These are phyloP conservation scores for Crax fasciolata DNA, from an alignment of 2,797 vertebrate genomes.

Conservation along the genomic window DNA sequence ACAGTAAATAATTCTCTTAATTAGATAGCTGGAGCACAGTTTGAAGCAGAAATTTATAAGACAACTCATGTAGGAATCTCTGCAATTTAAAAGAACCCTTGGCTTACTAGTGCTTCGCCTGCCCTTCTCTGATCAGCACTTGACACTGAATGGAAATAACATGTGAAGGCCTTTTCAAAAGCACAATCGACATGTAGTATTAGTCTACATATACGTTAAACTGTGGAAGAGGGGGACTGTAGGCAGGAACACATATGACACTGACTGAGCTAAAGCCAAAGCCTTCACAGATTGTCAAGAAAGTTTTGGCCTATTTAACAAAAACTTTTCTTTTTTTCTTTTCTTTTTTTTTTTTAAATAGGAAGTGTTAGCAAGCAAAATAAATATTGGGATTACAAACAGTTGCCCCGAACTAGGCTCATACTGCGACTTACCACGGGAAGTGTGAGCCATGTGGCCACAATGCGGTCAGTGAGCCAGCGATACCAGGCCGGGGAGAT, in stretches of 20 bases:
- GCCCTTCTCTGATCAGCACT: not conserved
- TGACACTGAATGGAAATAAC: not conserved
- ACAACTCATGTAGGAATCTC: not conserved
- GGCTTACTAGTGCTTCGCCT: not conserved
- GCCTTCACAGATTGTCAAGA: not conserved
- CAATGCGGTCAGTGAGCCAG: conserved; percentile 93
- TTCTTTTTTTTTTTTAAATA: not conserved
- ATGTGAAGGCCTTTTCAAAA: not conserved
- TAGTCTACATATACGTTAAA: not conserved
- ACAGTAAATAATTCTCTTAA: not conserved
- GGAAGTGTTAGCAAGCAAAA: not conserved
- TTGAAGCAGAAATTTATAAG: not conserved
- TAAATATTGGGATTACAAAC: not conserved
- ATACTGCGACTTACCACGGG: conserved; percentile 90
- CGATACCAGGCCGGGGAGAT: conserved; percentile 95
- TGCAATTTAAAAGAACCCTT: not conserved
- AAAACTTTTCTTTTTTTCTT: not conserved
- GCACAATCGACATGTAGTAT: not conserved
- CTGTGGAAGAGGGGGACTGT: not conserved
- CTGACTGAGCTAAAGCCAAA: not conserved
- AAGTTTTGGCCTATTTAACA: not conserved
- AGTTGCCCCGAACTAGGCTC: not conserved
- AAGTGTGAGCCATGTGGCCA: conserved; percentile 96
- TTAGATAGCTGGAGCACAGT: not conserved
- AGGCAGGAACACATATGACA: not conserved